Percentiles rank a stretch among this genome's conserved stretches.
These are phyloP conservation scores for Cossypha polioptera DNA, from an alignment of 2,797 vertebrate genomes.

Conservation along the genomic window DNA sequence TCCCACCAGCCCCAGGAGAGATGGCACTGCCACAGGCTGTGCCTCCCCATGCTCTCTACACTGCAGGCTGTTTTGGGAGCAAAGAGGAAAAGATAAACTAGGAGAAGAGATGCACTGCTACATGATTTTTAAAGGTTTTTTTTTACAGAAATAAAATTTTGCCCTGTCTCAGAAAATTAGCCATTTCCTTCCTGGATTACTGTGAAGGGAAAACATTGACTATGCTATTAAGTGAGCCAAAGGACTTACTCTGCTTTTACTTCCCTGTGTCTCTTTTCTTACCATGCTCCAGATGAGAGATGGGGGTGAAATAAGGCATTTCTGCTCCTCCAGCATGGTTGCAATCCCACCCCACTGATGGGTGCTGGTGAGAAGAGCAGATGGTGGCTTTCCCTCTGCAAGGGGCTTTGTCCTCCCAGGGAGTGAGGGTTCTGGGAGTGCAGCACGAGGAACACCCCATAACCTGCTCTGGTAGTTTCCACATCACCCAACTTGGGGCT, in stretches of 20 bases:
- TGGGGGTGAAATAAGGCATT: background rate
- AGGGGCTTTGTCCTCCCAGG: background rate
- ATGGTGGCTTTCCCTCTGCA: background rate
- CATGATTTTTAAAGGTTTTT: background rate
- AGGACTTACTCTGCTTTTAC: background rate
- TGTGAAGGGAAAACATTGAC: background rate
- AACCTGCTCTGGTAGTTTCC: background rate
- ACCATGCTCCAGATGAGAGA: background rate
- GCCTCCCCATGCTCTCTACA: background rate
- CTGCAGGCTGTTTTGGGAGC: background rate
- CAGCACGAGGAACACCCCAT: background rate
- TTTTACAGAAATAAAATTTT: background rate
- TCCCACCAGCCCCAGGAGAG: background rate
- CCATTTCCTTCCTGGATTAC: slow-evolving; percentile 1
- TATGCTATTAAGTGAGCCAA: background rate
- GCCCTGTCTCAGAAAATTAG: background rate
- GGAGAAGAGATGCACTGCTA: background rate
- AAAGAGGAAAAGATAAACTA: background rate
- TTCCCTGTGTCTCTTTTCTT: background rate
- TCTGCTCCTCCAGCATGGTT: background rate
- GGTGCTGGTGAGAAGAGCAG: background rate
- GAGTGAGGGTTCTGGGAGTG: background rate
- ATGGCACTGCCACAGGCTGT: background rate
- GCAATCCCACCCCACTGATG: background rate
- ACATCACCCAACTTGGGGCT: background rate